Evolutionary conservation across 2,113 vertebrate genomes (phyloP).

Genomic region (Prietella phreatophila): DNA sequence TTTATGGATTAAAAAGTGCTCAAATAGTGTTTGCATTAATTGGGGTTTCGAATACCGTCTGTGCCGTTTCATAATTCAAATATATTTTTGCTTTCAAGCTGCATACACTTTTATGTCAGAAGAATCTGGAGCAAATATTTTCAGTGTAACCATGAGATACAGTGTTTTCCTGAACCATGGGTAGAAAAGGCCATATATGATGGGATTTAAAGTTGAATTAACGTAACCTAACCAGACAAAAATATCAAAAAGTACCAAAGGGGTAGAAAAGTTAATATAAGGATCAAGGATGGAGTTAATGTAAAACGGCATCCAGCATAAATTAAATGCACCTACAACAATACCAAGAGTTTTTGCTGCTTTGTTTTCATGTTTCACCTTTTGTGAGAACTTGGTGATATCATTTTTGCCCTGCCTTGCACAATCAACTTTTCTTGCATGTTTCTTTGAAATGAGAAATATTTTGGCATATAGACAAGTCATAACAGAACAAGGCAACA

Average conservation of each 20-base stretch:
- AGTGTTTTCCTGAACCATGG: conserved; percentile 62
- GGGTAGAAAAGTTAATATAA: conserved; percentile 55
- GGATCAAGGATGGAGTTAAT: conserved; percentile 50
- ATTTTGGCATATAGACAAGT: conserved; percentile 56
- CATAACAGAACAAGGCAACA: conserved; percentile 56
- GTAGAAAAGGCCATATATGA: conserved; percentile 61
- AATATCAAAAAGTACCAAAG: conserved; percentile 48
- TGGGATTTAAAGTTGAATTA: conserved; percentile 60
- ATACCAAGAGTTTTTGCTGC: conserved; percentile 61
- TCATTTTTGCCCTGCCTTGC: conserved; percentile 15
- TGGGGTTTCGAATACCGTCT: neutral
- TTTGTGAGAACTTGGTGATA: conserved; percentile 20
- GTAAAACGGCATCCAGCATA: conserved; percentile 60
- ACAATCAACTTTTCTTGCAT: conserved; percentile 45
- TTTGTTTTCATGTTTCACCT: conserved; percentile 51
- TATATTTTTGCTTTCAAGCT: neutral
- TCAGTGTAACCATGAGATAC: conserved; percentile 52
- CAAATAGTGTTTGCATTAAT: neutral
- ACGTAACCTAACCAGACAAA: conserved; percentile 60
- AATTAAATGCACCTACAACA: conserved; percentile 57
- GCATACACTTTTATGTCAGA: conserved; percentile 52
- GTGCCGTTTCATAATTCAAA: neutral
- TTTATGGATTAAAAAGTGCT: neutral
- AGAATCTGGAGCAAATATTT: conserved; percentile 54
- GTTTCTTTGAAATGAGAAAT: conserved; percentile 56